A percentile compares a stretch with the other conserved stretches of the same genome.
These are phyloP conservation scores for Cyaniris semiargus DNA, from an alignment of 2,888 invertebrate genomes.

Conservation along the genomic window DNA sequence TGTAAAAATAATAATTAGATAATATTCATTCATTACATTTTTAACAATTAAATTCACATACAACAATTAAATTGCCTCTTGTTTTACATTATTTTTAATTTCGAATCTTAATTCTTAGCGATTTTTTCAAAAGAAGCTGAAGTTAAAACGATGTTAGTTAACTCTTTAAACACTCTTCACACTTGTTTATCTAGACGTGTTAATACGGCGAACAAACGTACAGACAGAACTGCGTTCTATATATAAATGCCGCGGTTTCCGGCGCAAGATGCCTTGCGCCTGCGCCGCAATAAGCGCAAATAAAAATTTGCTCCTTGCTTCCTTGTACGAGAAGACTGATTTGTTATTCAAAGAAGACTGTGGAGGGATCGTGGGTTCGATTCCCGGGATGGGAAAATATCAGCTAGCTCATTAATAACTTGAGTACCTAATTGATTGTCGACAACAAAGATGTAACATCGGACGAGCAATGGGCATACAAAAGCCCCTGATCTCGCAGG, in stretches of 20 bases:
- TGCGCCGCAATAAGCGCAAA: conserved; percentile 46
- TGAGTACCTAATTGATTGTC: no score
- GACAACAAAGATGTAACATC: no score
- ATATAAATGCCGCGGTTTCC: conserved; percentile 73
- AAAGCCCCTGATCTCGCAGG: no score
- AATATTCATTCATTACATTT: no score
- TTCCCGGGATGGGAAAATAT: no score
- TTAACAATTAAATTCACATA: no score
- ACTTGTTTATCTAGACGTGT: conserved; percentile 13
- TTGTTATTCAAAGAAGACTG: not conserved
- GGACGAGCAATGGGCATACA: no score
- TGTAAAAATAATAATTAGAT: no score
- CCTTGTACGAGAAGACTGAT: conserved; percentile 41
- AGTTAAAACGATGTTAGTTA: not conserved
- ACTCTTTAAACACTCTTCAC: not conserved
- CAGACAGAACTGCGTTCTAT: conserved; percentile 55
- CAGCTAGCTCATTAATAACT: no score
- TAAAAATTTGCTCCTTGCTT: conserved; percentile 56
- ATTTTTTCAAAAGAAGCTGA: not conserved
- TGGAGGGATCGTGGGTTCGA: not conserved
- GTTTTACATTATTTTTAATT: no score
- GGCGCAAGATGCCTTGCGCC: conserved; percentile 57
- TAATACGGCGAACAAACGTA: conserved; percentile 23
- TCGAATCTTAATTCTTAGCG: not conserved
- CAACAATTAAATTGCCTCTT: no score